Conservation (phyloP, 2,888 invertebrate genomes). For the Dendrolimus pini region DNA sequence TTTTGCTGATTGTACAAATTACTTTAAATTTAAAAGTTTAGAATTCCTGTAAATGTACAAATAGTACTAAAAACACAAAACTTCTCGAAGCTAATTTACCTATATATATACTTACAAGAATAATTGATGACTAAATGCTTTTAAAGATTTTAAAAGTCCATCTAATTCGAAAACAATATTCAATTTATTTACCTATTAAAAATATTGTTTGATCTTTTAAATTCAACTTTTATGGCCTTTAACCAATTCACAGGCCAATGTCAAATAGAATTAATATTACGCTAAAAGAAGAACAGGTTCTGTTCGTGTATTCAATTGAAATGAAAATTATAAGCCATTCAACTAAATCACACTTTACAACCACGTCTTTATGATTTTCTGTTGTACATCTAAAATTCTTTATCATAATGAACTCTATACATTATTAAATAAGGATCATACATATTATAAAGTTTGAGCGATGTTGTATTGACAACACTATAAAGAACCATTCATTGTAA, state of each 20-base stretch:
- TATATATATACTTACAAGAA: too few species aligned
- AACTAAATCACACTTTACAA: constrained; percentile 23
- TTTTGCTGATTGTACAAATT: too few species aligned
- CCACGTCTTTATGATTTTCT: constrained; percentile 1
- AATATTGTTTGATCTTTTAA: too few species aligned
- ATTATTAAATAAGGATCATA: not conserved
- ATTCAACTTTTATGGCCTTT: too few species aligned
- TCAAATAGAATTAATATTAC: constrained; percentile 24
- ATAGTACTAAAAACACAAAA: not conserved
- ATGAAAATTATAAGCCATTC: constrained; percentile 41
- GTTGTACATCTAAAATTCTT: not conserved
- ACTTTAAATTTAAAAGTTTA: not conserved
- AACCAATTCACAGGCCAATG: constrained; percentile 6
- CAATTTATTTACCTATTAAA: too few species aligned
- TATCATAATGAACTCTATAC: constrained; percentile 1
- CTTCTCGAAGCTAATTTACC: too few species aligned
- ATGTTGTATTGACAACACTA: not conserved
- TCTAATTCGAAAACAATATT: too few species aligned
- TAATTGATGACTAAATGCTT: too few species aligned
- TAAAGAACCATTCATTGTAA: constrained; percentile 32
- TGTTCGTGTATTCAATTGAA: constrained; percentile 27
- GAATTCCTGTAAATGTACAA: not conserved
- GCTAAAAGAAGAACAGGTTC: constrained; percentile 35
- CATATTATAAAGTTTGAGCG: too few species aligned
- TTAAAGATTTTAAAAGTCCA: too few species aligned